phyloP scores from a whole-genome alignment of 2,113 vertebrate species.

The Albula goreensis region DNA sequence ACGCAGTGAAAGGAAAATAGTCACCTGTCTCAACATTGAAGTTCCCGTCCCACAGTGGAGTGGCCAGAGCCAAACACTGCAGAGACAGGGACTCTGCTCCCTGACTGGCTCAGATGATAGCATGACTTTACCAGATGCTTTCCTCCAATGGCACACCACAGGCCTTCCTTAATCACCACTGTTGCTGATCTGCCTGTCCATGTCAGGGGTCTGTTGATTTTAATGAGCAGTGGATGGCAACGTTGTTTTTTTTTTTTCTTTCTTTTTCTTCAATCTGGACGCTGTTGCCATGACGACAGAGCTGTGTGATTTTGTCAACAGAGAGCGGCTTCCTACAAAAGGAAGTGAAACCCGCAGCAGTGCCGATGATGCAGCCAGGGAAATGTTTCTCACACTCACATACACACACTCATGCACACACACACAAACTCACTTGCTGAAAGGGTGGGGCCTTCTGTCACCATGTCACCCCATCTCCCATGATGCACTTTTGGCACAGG shows the following conservation, averaged over 20 bases:
- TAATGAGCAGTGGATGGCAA: not conserved
- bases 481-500: not conserved
- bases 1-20: conserved; percentile 14
- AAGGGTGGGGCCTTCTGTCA: conserved; percentile 1
- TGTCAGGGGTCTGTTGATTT: too few species aligned
- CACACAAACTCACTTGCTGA: not conserved
- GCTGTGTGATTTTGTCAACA: conserved; percentile 44
- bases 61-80: not conserved
- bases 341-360: conserved; percentile 40
- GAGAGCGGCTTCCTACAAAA: conserved; percentile 18
- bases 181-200: too few species aligned
- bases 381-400: not conserved
- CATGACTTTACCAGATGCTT: not conserved
- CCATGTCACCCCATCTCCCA: conserved; percentile 6
- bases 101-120: not conserved
- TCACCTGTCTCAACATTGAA: not conserved
- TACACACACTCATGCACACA: not conserved
- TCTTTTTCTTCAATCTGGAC: conserved; percentile 23
- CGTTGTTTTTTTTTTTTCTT: conserved; percentile 19
- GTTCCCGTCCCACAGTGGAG: not conserved
- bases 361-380: conserved; percentile 26
- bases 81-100: not conserved
- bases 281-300: conserved; percentile 41
- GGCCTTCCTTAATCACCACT: too few species aligned
- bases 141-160: not conserved